Base-by-base conservation (phyloP, 2,888 invertebrate genomes). In the Melieria crassipennis region DNA sequence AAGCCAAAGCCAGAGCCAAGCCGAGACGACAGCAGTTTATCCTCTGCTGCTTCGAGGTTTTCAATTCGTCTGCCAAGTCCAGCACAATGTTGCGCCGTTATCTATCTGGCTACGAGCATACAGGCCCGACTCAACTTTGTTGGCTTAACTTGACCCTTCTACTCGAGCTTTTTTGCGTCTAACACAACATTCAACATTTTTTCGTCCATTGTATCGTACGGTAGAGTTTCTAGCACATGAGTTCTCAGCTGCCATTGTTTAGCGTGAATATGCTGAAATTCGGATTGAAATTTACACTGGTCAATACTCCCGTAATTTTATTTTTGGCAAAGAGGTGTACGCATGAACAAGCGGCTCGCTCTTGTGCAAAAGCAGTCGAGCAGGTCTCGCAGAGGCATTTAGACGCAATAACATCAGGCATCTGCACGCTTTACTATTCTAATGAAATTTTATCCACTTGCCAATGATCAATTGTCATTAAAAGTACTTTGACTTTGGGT, bases 401-500 rank as follows among this genome's bases (percentile, higher is more conserved):
- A 68, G 71, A 57, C 66, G 47, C 57, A 46, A 66, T 45, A 56
- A 11, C 74, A 77, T 69, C 72, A 78, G 76, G 79, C 79, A 79
- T 79, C 80, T n/a, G 16, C 42, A 45, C 11, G 47, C 7, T 47
- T 77, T 73, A 77, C 75, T 78, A 82, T 81, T 83, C 80, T 78
- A 82, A 81, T 81, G 81, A 82, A 84, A 81, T 80, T 82, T 79
- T 82, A 82, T 83, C 83, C 83, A 84, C 83, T 83, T 82, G 79
- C 78, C 79, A 79, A 79, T 82, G 80, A 83, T 83, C 83, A 84
- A 83, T 83, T 83, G 84, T 79, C 83, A 83, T 84, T 83, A 83
- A 83, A 81, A 84, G 84, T 83, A 80, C 82, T 83, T 84, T 83
- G 84, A 84, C 83, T 83, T 74, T 72, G 71, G 74, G 64, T 74